phyloP scores from a whole-genome alignment of 2,113 vertebrate species.

The Zeus faber region DNA sequence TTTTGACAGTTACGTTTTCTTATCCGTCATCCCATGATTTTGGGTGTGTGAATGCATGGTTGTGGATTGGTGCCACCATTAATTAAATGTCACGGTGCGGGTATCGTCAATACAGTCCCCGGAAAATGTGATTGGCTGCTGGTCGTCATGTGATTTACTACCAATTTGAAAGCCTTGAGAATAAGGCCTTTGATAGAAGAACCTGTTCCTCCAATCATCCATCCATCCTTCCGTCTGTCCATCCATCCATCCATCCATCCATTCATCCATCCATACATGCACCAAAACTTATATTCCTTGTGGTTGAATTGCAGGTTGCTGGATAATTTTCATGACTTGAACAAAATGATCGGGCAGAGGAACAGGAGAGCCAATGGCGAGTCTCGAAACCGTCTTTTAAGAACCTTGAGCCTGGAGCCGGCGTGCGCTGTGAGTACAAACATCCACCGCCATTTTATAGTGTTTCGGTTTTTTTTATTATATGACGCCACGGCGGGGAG shows the following conservation, averaged over 20 bases:
- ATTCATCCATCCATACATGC: not conserved
- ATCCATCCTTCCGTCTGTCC: not conserved
- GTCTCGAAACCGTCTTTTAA: constrained; percentile 64
- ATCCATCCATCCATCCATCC: not conserved
- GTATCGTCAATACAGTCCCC: no score
- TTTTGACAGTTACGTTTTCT: no score
- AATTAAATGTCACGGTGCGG: not conserved
- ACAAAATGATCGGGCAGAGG: constrained; percentile 71
- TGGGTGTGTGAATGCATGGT: no score
- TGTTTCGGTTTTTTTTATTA: no score
- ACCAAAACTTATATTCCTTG: not conserved
- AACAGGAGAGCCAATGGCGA: constrained; percentile 58
- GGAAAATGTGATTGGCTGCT: no score
- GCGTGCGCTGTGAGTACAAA: constrained; percentile 54
- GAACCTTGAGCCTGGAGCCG: constrained; percentile 57
- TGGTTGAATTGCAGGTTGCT: constrained; percentile 53
- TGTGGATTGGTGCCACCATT: no score
- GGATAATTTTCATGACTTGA: constrained; percentile 72
- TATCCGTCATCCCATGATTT: no score
- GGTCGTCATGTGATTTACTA: not conserved
- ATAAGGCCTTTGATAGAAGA: not conserved
- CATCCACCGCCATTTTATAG: no score
- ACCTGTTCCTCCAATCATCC: not conserved
- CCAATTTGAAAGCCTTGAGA: not conserved
- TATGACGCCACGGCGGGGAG: no score